Conservation (phyloP, 2,113 vertebrate species). For the Nothoprocta perdicaria region DNA sequence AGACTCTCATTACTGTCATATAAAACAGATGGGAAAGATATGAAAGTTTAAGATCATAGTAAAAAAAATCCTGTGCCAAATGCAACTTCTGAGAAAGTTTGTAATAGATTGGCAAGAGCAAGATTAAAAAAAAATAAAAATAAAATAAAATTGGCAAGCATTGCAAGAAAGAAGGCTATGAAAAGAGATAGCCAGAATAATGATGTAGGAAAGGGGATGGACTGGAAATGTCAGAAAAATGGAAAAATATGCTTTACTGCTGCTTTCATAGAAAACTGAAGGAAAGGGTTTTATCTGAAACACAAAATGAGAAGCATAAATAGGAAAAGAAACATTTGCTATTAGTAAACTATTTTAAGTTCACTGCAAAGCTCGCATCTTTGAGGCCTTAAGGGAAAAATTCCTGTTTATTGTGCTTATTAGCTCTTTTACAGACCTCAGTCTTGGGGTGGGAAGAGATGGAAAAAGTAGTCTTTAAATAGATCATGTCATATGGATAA, state of each 20-base stretch:
- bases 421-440: not conserved
- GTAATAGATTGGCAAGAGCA: slow-evolving; percentile 38
- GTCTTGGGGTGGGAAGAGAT: not conserved
- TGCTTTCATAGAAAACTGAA: not conserved
- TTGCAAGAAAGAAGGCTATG: not conserved
- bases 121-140: not conserved
- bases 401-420: accelerated
- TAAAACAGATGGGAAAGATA: slow-evolving; percentile 66
- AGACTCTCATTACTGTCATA: slow-evolving; percentile 64
- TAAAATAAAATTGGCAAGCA: not conserved
- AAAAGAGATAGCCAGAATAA: slow-evolving; percentile 1
- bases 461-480: not conserved
- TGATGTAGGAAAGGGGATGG: slow-evolving; percentile 14
- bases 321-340: not conserved
- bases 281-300: not conserved
- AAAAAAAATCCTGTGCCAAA: slow-evolving; percentile 28
- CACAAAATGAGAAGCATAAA: not conserved
- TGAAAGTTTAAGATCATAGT: slow-evolving; percentile 39
- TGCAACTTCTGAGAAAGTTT: slow-evolving; percentile 64
- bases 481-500: not conserved
- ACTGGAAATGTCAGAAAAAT: slow-evolving; percentile 44
- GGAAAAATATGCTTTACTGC: not conserved
- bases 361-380: not conserved
- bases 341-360: not conserved
- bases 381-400: not conserved